A percentile compares a stretch with the other conserved stretches of the same genome.
phyloP scores from a whole-genome alignment of 2,888 invertebrate species.

The Ophonus ardosiacus region DNA sequence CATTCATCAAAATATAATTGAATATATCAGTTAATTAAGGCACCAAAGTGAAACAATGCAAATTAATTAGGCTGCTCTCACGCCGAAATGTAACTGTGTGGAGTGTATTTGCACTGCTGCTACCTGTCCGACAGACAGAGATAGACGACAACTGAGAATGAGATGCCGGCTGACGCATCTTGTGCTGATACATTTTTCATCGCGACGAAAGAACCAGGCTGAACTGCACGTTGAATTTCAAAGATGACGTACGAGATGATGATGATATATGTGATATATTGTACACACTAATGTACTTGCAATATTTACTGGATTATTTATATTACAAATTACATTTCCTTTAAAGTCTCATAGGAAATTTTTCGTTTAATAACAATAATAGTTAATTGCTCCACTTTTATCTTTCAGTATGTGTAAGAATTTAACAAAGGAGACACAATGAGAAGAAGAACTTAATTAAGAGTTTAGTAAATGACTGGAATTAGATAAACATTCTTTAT shows the following conservation, averaged over 20 bases:
- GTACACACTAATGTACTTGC: neutral
- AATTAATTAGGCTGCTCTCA: conserved; percentile 34
- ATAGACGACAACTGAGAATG: neutral
- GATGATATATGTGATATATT: neutral
- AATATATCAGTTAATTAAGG: conserved; percentile 32
- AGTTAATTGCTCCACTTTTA: neutral
- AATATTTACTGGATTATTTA: neutral
- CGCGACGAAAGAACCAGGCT: neutral
- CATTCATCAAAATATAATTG: conserved; percentile 20
- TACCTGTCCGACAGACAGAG: neutral
- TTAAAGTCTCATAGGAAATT: neutral
- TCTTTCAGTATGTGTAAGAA: neutral
- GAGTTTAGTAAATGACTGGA: neutral
- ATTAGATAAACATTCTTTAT: neutral
- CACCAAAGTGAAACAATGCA: conserved; percentile 7
- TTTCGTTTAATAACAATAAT: neutral
- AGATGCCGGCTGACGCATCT: neutral
- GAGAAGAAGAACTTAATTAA: neutral
- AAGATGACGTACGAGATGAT: neutral
- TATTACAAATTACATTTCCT: neutral
- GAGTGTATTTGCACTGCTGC: neutral
- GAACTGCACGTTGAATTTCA: neutral
- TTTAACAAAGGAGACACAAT: neutral
- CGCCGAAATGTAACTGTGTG: neutral
- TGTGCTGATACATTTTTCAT: neutral